Conservation (phyloP, 1,140 invertebrate genomes). For the Planococcus citri region DNA sequence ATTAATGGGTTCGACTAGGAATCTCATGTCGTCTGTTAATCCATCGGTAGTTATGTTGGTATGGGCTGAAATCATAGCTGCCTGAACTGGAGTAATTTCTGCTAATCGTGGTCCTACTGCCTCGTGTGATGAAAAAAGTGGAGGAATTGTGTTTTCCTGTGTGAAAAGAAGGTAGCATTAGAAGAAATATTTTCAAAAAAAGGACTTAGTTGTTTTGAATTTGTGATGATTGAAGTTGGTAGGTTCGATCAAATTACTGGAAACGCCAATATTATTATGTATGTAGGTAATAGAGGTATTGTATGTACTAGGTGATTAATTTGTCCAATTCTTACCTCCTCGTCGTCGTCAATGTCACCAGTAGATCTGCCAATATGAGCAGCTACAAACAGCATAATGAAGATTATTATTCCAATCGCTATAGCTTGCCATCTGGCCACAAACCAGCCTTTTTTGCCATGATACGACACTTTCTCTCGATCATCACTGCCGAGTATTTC, state of each 20-base stretch:
- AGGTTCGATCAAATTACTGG: too few relatives aligned
- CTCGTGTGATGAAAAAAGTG: not conserved
- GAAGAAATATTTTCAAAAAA: too few relatives aligned
- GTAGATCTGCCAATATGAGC: not conserved
- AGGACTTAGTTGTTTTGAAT: too few relatives aligned
- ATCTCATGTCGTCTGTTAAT: not conserved
- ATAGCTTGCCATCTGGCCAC: slow-evolving; percentile 3
- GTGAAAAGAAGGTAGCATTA: too few relatives aligned
- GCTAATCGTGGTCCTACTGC: not conserved
- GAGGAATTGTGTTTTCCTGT: too few relatives aligned
- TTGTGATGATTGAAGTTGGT: too few relatives aligned
- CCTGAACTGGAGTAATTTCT: not conserved
- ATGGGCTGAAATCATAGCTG: not conserved
- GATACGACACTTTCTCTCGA: not conserved
- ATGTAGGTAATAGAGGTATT: too few relatives aligned
- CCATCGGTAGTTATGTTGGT: not conserved
- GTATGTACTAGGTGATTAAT: too few relatives aligned
- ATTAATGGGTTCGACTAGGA: not conserved
- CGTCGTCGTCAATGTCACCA: too few relatives aligned
- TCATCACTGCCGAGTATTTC: not conserved
- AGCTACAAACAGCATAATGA: not conserved
- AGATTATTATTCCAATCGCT: not conserved
- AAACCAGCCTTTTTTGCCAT: not conserved
- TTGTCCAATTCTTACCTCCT: too few relatives aligned
- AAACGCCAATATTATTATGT: too few relatives aligned